Evolutionary conservation across 2,888 invertebrate genomes (phyloP), one percentile per base, ranked within the genome.

Genomic region (Campoletis raptor): DNA sequence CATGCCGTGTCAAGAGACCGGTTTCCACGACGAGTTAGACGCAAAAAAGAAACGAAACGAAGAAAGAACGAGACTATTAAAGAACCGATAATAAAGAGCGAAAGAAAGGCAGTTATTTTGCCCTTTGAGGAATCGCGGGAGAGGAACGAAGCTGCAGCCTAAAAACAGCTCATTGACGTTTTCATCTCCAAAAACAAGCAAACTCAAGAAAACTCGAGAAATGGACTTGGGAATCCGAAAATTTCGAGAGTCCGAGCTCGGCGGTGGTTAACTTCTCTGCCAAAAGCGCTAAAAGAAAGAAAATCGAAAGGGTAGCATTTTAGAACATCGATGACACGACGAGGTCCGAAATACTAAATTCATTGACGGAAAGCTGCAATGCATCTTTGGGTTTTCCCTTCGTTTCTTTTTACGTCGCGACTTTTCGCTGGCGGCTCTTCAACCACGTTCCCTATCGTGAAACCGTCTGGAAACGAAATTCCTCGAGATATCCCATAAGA

Each of bases 1-100:
- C 92, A 54, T 90, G 87, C 77, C 88, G 86, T 54, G 73, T 86
- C 73, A 83, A 85, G 36, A 81, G 88, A 87, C 83, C 89, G 86
- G 77, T 69, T 48, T 78, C 85, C 70, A 84, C 80, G 66, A 84
- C 85, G 79, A 88, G 86, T 72, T 85, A 85, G 78, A 76, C 81
- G 78, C 82, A 9, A 37, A 64, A 66, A 67, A 52, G 30, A 37
- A 78, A 54, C 66, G 30, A 70, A 67, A 36, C 30, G 10, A 64
- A 36, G 21, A 12, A 82, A 36, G 10, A 54, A 42, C 9, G 42
- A 36, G 36, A 77, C 18, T 30, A 66, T 21, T 45, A 30, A 45
- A 70, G 21, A 21, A 57, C 36, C 6, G 24, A 42, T 3, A 30
- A 66, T 24, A 18, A 40, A 24, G 21, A 37, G 21, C 10, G 37